These are phyloP conservation scores for Mungos mungo DNA, from an alignment of 2,113 vertebrate species.

Conservation along the genomic window DNA sequence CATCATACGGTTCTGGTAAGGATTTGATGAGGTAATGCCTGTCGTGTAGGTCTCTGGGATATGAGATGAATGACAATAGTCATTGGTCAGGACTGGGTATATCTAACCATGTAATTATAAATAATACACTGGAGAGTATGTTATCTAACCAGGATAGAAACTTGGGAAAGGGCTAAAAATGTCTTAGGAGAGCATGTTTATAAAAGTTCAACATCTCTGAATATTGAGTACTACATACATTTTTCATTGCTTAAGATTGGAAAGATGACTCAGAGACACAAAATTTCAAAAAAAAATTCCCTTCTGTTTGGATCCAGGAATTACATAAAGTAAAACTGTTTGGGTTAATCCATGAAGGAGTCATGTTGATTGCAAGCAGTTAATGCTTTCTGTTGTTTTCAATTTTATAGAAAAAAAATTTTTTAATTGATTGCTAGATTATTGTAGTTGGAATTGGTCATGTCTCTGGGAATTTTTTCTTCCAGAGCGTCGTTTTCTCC, in stretches of 20 bases:
- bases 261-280: neutral
- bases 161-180: neutral
- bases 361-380: neutral
- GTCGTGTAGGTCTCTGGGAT: neutral
- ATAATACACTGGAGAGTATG: neutral
- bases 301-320: neutral
- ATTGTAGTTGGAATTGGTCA: neutral
- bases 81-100: neutral
- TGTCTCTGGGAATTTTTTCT: neutral
- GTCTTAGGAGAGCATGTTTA: neutral
- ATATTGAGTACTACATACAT: neutral
- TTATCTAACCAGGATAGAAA: slow-evolving; percentile 19
- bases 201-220: neutral
- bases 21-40: neutral
- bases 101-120: neutral
- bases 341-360: neutral
- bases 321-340: neutral
- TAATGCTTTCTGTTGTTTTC: neutral
- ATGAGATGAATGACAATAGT: neutral
- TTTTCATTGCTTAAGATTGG: slow-evolving; percentile 18
- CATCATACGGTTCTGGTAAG: neutral
- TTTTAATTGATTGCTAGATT: neutral
- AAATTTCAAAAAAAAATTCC: neutral
- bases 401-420: neutral
- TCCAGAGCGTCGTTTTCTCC: neutral